phyloP scores from a whole-genome alignment of 2,888 invertebrate species.

The Luffia ferchaultella region DNA sequence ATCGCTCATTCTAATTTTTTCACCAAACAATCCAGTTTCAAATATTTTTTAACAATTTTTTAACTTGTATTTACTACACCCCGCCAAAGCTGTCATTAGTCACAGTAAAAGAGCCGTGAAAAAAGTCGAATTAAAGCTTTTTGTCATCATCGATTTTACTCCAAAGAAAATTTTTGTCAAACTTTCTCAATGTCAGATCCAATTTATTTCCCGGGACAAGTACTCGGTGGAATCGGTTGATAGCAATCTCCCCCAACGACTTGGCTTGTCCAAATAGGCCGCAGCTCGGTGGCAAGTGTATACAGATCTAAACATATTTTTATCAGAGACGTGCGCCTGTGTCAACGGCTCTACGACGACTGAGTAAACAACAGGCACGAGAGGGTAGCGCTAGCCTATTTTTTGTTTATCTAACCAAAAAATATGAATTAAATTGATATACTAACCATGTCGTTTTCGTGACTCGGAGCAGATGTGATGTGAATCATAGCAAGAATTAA shows the following conservation, averaged over 20 bases:
- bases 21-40: neutral
- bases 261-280: constrained; percentile 8
- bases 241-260: constrained; percentile 6
- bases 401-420: constrained; percentile 6
- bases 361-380: constrained; percentile 35
- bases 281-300: constrained; percentile 39
- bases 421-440: constrained; percentile 46
- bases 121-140: neutral
- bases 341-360: constrained; percentile 34
- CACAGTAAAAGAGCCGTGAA: neutral
- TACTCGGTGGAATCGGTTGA: neutral
- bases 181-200: neutral
- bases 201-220: neutral
- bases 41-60: neutral
- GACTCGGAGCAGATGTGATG: neutral
- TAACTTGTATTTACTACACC: neutral
- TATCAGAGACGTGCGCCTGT: constrained; percentile 38
- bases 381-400: constrained; percentile 37
- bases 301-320: constrained; percentile 52
- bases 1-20: neutral
- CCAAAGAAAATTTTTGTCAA: neutral
- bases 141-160: no score
- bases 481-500: neutral
- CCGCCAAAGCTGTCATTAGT: neutral
- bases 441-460: neutral